Percentiles rank a stretch among this genome's conserved stretches.
phyloP scores from a whole-genome alignment of 2,797 vertebrate genomes.

The Rhinatrema bivittatum region DNA sequence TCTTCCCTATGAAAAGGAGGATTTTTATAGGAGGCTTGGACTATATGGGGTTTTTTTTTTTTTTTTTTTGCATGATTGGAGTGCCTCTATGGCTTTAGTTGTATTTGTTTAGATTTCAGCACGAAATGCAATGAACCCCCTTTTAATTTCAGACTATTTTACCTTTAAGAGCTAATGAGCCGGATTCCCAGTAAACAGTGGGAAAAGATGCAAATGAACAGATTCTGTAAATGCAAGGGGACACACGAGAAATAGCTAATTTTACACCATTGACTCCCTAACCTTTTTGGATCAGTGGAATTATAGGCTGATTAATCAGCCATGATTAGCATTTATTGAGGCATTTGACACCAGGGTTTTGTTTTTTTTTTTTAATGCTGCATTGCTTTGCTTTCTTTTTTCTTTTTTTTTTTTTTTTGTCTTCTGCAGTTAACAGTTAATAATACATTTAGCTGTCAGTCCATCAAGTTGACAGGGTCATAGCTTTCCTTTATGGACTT shows the following conservation, averaged over 20 bases:
- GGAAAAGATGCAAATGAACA: conserved; percentile 56
- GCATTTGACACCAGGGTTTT: conserved; percentile 53
- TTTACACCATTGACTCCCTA: conserved; percentile 72
- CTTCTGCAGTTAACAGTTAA: conserved; percentile 56
- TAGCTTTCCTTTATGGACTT: conserved; percentile 75
- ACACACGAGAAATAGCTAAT: conserved; percentile 63
- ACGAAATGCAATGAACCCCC: conserved; percentile 47
- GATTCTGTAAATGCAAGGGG: conserved; percentile 59
- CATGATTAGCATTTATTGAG: conserved; percentile 71
- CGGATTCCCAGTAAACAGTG: conserved; percentile 56
- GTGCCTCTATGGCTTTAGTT: conserved; percentile 39
- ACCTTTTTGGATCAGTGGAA: conserved; percentile 79
- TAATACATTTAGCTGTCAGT: conserved; percentile 69
- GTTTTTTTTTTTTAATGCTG: too few relatives aligned
- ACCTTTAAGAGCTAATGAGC: conserved; percentile 59
- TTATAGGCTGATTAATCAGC: conserved; percentile 78
- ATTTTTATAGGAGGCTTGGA: conserved; percentile 34
- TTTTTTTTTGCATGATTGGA: conserved; percentile 46
- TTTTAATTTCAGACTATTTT: conserved; percentile 47
- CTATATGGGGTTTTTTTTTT: too few relatives aligned
- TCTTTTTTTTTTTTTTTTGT: conserved; percentile 18
- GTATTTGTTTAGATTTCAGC: conserved; percentile 49
- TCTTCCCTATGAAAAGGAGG: conserved; percentile 14
- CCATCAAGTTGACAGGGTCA: conserved; percentile 72
- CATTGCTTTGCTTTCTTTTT: background rate